Conservation (phyloP, 2,113 vertebrate genomes). For the Odontesthes bonariensis region DNA sequence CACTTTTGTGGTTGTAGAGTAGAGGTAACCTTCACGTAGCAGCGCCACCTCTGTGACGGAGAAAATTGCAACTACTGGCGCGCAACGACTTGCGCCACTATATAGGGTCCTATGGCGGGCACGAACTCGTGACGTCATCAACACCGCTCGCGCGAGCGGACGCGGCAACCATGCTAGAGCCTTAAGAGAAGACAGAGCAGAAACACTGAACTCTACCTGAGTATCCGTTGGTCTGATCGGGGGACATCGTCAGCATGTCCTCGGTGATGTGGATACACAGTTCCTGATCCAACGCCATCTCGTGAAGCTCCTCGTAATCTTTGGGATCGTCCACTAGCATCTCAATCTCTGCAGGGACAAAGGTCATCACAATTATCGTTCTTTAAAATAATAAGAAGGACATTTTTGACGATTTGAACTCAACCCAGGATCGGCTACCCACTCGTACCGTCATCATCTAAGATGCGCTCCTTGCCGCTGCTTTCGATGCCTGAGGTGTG, state of each 20-base stretch:
- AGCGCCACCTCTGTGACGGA: too few species aligned
- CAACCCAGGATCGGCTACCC: not conserved
- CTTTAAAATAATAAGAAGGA: too few species aligned
- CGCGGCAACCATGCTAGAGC: too few species aligned
- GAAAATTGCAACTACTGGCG: too few species aligned
- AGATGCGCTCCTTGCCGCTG: slow-evolving; percentile 91
- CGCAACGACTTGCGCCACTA: too few species aligned
- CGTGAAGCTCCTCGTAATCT: slow-evolving; percentile 91
- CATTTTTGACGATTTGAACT: too few species aligned
- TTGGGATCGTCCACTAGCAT: slow-evolving; percentile 99
- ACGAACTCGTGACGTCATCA: too few species aligned
- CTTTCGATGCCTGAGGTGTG: slow-evolving; percentile 97
- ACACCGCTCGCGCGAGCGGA: too few species aligned
- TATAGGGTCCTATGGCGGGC: too few species aligned
- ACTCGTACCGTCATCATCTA: slow-evolving; percentile 91
- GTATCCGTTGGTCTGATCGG: slow-evolving; percentile 90
- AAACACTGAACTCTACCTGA: slow-evolving; percentile 82
- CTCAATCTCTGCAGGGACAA: slow-evolving; percentile 89
- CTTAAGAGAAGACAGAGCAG: too few species aligned
- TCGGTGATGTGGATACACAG: slow-evolving; percentile 98
- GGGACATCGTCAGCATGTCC: slow-evolving; percentile 92
- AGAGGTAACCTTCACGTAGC: too few species aligned
- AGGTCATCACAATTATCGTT: not conserved
- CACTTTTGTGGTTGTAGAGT: too few species aligned
- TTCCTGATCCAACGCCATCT: slow-evolving; percentile 91